Conservation (phyloP, 92 coral and sea anemone species). For the Desmophyllum pertusum region DNA sequence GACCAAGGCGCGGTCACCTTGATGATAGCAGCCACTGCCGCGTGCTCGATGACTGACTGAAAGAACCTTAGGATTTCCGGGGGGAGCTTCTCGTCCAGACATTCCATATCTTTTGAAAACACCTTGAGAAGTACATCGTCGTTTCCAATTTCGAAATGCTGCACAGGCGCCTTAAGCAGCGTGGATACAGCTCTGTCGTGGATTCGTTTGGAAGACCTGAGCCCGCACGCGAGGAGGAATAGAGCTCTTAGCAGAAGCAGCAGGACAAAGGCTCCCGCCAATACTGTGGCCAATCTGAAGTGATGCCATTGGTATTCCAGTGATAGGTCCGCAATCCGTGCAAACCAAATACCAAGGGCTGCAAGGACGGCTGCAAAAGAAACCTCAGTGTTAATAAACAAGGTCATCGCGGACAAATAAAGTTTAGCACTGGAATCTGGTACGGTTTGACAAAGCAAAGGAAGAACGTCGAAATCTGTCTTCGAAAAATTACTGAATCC, state of each 20-base stretch:
- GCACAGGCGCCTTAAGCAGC: conserved; percentile 31
- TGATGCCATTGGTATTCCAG: background rate
- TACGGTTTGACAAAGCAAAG: too few species aligned
- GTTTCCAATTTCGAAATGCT: background rate
- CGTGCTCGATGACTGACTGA: conserved; percentile 7
- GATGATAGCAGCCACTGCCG: conserved; percentile 18
- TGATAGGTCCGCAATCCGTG: conserved; percentile 29
- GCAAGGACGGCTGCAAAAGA: conserved; percentile 19
- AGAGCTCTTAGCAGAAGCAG: conserved; percentile 25
- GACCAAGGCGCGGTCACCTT: conserved; percentile 20
- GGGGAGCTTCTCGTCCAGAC: conserved; percentile 37
- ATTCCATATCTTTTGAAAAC: conserved; percentile 35
- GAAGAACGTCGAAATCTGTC: background rate
- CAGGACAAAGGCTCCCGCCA: conserved; percentile 22
- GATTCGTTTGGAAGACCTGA: conserved; percentile 26
- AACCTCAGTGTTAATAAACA: background rate
- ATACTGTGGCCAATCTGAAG: background rate
- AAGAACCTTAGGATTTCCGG: conserved; percentile 5
- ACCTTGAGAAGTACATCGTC: background rate
- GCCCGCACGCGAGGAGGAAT: conserved; percentile 15
- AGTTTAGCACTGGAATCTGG: background rate
- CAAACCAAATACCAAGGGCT: conserved; percentile 23
- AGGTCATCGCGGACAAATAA: background rate
- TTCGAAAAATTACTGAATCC: background rate
- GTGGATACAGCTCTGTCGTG: conserved; percentile 28